Base-by-base conservation (phyloP, 2,888 invertebrate genomes). In the Trimorus sp. region DNA sequence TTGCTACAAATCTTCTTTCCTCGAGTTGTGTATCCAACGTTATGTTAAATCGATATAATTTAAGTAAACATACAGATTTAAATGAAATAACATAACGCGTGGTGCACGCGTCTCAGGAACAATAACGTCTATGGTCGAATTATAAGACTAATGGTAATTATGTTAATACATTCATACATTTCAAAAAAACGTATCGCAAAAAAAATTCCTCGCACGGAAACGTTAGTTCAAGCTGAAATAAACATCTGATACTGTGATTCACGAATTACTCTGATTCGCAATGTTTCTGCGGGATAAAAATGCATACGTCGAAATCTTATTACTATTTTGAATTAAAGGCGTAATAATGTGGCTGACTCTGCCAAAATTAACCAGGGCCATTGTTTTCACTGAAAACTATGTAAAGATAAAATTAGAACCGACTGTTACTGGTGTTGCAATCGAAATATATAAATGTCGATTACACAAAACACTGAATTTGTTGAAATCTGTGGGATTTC, bases 281-380 rank as follows among this genome's bases (percentile, higher is more conserved):
- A 54, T 1, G 37, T 63, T 54, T 76, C 12, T 7, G 36, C 11
- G 16, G 14, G 59, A 59, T 56, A 58, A 42, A 75, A 76, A 56
- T 48, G 11, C 15, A 11, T 14, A 40, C 53, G 53, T 60, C 14
- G 66, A 78, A 78, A 48, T 56, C 38, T 71, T 78, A 71, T 66
- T 70, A 36, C 74, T 49, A 40, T 65, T 75, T 54, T 59, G 36
- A 80, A 80, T 76, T 62, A 62, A 69, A 80, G 54, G 49, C 76
- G 71, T 40, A 60, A 73, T 73, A 81, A 81, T 73, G 68, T 73
- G 56, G 68, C 42, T 38, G 60, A 6, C 56, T 75, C 40, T 77
- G 81, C 73, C 69, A 69, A 77, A 81, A 70, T 77, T 81, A 81
- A 51, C 49, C 26, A 40, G 6, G 12, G 58, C 54, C 16, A 77